Evolutionary conservation across 1,140 invertebrate species (phyloP).

Genomic region (Drosophila lacteicornis): DNA sequence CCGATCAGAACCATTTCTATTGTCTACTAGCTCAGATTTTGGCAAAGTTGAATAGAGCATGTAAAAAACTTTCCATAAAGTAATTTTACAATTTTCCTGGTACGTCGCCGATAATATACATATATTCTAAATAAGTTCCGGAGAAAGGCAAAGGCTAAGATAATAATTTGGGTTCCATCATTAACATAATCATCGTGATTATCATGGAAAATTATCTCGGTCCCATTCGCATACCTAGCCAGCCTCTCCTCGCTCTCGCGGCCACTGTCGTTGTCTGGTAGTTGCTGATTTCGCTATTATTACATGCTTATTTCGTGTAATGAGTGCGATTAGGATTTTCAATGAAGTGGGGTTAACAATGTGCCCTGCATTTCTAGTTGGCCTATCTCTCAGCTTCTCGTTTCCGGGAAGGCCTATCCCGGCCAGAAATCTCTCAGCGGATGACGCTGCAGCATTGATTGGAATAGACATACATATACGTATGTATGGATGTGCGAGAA

Average conservation of each 20-base stretch:
- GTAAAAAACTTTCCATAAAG: not conserved
- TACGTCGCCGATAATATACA: not conserved
- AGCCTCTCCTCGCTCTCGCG: not conserved
- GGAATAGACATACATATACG: not conserved
- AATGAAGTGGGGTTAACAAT: constrained; percentile 81
- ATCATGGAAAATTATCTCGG: constrained; percentile 24
- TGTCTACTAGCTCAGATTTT: no score
- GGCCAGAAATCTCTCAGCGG: constrained; percentile 10
- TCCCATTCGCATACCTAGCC: constrained; percentile 26
- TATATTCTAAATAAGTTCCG: constrained; percentile 2
- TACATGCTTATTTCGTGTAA: constrained; percentile 83
- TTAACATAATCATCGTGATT: constrained; percentile 28
- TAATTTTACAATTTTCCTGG: constrained; percentile 1
- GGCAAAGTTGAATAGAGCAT: no score
- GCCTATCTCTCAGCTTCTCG: constrained; percentile 7
- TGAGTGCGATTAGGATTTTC: constrained; percentile 82
- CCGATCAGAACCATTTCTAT: no score
- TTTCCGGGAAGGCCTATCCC: not conserved
- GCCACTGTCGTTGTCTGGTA: constrained; percentile 23
- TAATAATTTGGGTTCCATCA: constrained; percentile 35
- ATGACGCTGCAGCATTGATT: constrained; percentile 60
- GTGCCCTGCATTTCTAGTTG: constrained; percentile 74
- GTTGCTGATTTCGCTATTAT: constrained; percentile 78
- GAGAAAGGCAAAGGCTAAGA: constrained; percentile 9
- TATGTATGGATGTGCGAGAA: not conserved